Base-by-base conservation (phyloP, 2,113 vertebrate species). In the Strigops habroptila region DNA sequence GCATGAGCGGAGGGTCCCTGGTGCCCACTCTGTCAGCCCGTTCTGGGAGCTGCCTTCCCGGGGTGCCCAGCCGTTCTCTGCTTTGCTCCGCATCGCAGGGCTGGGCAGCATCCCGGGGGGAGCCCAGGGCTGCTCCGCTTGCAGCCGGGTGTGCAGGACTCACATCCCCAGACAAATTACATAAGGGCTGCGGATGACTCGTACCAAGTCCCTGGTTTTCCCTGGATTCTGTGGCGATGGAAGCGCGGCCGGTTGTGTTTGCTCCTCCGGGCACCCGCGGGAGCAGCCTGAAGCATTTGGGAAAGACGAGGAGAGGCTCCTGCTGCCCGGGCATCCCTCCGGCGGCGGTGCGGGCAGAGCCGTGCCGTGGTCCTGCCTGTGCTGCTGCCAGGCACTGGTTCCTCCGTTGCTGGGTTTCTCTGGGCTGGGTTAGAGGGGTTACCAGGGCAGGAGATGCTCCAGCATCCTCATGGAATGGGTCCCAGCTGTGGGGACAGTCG, bases 291-390 rank as follows among this genome's bases (percentile, higher is more conserved):
- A n/a, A 18, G 33, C 18, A 1, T 37, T 55, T 41, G 65, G 74
- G 69, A 27, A 11, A 31, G 44, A 22, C 53, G 21, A 3, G 2
- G 24, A 25, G 52, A 35, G 55, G 31, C 19, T 91, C 44, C 65
- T 1, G 0, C 51, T 44, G 16, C 57, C 55, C 3, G 0, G 23
- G 48, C 27, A 49, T 37, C 74, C 63, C 3, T 5, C 9, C 2
- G 4, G 70, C 60, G 57, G 55, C 4, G 1, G 2, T 2, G n/a
- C 6, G 2, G 24, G 69, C 68, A 15, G 39, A 78, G 81, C 73
- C 1, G 3, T 28, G 76, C 83, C 41, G 0, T 3, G 33, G 22
- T 55, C 44, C 90, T 69, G 71, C 63, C 63, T 5, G 57, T 4
- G 14, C 52, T 44, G 64, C 76, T 79, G 43, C 78, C 31, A 63